Percentiles rank a stretch among this genome's conserved stretches.
These are phyloP conservation scores for Drosophila varians DNA, from an alignment of 1,140 invertebrate species.

Conservation along the genomic window DNA sequence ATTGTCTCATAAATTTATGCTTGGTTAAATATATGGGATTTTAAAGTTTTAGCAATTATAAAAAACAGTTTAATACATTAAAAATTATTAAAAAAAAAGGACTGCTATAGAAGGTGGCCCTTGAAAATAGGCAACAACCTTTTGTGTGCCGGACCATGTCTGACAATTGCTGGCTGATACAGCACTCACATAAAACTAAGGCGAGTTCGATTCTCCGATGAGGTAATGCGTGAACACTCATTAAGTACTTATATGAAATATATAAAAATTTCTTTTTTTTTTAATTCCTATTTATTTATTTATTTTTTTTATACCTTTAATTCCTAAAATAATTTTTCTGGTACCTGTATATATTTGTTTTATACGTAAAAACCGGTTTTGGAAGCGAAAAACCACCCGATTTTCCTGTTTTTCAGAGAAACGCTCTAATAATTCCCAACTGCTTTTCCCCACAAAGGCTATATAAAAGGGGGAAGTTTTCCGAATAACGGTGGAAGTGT, in stretches of 20 bases:
- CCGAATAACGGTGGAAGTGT: conserved; percentile 60
- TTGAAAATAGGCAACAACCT: neutral
- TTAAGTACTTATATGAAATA: too few relatives aligned
- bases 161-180: neutral
- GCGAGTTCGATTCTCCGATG: conserved; percentile 3
- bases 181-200: neutral
- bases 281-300: neutral
- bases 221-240: too few relatives aligned
- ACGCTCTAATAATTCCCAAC: conserved; percentile 54
- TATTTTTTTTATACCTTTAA: neutral
- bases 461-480: conserved; percentile 40
- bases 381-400: conserved; percentile 11
- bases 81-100: neutral
- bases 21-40: too few relatives aligned
- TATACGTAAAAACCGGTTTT: neutral
- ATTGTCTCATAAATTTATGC: neutral
- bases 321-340: neutral
- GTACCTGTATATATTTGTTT: neutral
- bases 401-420: neutral
- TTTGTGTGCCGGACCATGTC: neutral
- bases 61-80: neutral
- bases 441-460: conserved; percentile 12
- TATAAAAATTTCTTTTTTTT: too few relatives aligned
- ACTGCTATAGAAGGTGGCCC: neutral
- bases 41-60: neutral